Base-by-base conservation (phyloP, 2,797 vertebrate species). In the Intellagama lesueurii region DNA sequence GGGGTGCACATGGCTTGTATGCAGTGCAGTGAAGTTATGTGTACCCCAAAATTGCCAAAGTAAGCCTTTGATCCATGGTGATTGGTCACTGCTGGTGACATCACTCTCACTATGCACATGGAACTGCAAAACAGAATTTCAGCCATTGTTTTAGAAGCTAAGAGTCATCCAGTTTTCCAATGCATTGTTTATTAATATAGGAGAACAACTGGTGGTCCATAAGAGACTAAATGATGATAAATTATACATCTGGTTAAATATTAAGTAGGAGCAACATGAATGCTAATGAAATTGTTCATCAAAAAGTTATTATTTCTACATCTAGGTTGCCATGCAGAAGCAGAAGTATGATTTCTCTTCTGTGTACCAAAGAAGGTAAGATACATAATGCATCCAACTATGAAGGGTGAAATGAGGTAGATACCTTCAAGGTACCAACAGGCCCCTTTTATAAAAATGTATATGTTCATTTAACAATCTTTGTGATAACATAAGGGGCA, bases 301-400 rank as follows among this genome's bases (percentile, higher is more conserved):
- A 77, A 64, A 1, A 32, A 93, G 64, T 92, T 92, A 30, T 92
- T 94, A 24, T 96, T 94, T 93, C 83, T 86, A 79, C 91, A 66
- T 95, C 79, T 90, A 99, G 98, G 85, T 97, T 98, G 49, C 94
- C 95, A 0, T 99, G 99, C 96, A 97, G 93, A 85, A 98, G 98
- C 94, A 97, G 97, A 93, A 98, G 96, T 94, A 97, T 97, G 92
- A 97, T 99, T 76, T 98, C 98, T 2, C 96, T 99, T 86, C 92
- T 97, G 8, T 99, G 99, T 60, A 83, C 96, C 94, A 97, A 96
- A 96, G 97, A 98, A 97, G 98, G 99, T 99, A 96, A 97, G 94
- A 92, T 44, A 14, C 56, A 56, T 24, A 47, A 73, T 30, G 40
- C 28, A 32, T 35, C 17, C 35, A 68, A 73, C n/a, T 26, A 77